Base-by-base conservation (phyloP, 2,797 vertebrate species). In the Pelodytes ibericus region DNA sequence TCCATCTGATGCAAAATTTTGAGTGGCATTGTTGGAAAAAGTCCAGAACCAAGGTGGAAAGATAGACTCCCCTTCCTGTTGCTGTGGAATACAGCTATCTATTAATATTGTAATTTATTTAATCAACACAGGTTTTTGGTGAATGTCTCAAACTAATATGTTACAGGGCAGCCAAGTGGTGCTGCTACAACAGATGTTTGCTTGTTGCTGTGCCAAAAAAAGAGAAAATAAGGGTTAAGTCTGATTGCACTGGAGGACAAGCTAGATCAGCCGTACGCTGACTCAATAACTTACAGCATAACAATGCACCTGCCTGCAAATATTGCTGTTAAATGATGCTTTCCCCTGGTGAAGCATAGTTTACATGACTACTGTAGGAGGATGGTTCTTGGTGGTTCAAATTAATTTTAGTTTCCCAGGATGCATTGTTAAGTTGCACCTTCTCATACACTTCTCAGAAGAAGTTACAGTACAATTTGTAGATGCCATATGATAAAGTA, bases 101-200 rank as follows among this genome's bases (percentile, higher is more conserved):
- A 82, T 90, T 90, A 89, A 88, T 90, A 85, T 85, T 87, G 63
- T 82, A 87, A 87, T 86, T 88, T 79, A 82, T 74, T 82, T 72
- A 60, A 16, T 72, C 41, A 25, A 64, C 70, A 69, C 68, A 26
- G 62, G 4, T 27, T 72, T 53, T 22, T 13, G 72, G 68, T 73
- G 76, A 79, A 59, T 72, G 79, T 81, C 78, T 82, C 74, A 66
- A 51, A 58, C 61, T 66, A 36, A 66, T 31, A 53, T 53, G 70
- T 51, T 77, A 72, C 66, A 53, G 69, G 61, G 41, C 53, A 49
- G 66, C 33, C 59, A 72, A 44, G 69, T 63, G 58, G 61, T 83
- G 57, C 63, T 81, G 75, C 0, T 76, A 30, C 63, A 81, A 74
- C 84, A 87, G 82, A 83, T 87, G 84, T 64, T 78, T 81, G 41